Percentiles rank a stretch among this genome's conserved stretches.
These are phyloP conservation scores for Glyptemys insculpta DNA, from an alignment of 2,797 vertebrate species.

Conservation along the genomic window DNA sequence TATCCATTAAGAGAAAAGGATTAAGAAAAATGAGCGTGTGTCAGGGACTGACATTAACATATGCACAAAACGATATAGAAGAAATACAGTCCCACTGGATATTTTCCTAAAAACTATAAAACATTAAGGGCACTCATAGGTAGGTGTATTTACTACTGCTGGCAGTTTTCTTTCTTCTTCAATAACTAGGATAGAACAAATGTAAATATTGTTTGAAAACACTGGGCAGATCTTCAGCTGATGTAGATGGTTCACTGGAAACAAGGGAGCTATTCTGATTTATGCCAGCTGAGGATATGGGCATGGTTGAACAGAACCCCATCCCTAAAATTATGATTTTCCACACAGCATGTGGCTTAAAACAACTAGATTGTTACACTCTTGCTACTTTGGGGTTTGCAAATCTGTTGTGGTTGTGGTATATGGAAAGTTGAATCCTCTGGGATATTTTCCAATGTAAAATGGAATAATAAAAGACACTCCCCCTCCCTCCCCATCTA, in stretches of 20 bases:
- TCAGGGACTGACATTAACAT: neutral
- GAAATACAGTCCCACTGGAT: neutral
- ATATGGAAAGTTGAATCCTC: neutral
- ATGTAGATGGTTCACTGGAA: neutral
- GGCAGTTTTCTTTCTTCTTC: neutral
- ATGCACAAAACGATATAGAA: neutral
- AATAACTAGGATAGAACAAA: neutral
- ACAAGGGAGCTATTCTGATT: neutral
- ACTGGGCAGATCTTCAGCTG: neutral
- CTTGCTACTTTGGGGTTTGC: neutral
- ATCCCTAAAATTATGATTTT: neutral
- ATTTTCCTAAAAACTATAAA: neutral
- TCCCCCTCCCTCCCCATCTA: neutral
- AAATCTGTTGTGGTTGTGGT: neutral
- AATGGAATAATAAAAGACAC: neutral
- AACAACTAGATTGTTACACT: rapidly evolving
- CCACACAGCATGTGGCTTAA: neutral
- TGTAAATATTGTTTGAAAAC: neutral
- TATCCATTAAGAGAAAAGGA: neutral
- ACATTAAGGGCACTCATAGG: neutral
- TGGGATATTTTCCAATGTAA: neutral
- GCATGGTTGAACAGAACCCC: conserved; percentile 15
- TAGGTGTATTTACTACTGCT: neutral
- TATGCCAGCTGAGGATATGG: rapidly evolving
- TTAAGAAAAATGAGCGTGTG: neutral